Conservation (phyloP, 2,113 vertebrate genomes). For the pig (Sus scrofa) region T2T-Sscrofa CM000812.6:240246501-240247000, state of each 20-base stretch:
- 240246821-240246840: background rate
- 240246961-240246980: background rate
- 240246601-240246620: background rate
- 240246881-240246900: background rate
- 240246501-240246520: background rate
- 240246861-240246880: background rate
- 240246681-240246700: background rate
- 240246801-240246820: background rate
- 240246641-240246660: background rate
- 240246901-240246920: background rate
- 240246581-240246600: background rate
- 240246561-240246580: background rate
- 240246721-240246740: background rate
- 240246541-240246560: background rate
- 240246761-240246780: conserved; percentile 6
- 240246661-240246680: background rate
- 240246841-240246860: background rate
- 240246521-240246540: background rate
- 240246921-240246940: background rate
- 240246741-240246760: conserved; percentile 13
- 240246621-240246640: background rate
- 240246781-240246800: background rate
- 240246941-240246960: conserved; percentile 7
- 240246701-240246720: background rate
- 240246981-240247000: background rate